Evolutionary conservation across 2,888 invertebrate genomes (phyloP), one percentile per base, ranked within the genome.

Genomic region (Lithosia quadra): DNA sequence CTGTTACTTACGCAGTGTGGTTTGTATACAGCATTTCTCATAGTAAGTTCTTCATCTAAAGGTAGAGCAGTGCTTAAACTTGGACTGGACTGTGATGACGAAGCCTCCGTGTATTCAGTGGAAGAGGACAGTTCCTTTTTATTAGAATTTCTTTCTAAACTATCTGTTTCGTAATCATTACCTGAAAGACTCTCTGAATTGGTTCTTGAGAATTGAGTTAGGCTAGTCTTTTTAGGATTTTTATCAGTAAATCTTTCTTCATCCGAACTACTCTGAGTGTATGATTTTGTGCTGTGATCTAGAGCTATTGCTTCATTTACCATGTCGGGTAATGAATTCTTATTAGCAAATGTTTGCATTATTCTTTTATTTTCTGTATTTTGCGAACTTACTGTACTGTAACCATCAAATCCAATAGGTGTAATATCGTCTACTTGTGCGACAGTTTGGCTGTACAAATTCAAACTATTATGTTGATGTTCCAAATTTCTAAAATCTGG

Each of bases 11-110:
- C 96, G 0, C 96, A 96, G 76, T 95, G 92, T 10, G 95, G 92
- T 87, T 97, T 96, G 74, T 97, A 97, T 2, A 97, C 96, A 4
- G 97, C 97, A 84, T 98, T 97, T 80, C 96, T 95, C 95, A 97
- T 97, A 33, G 97, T 97, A 76, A 98, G 92, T 88, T 98, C 97
- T 92, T 98, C 98, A 84, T 97, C 97, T 86, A 97, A 93, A 0
- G 97, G 98, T 67, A 98, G 88, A 0, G 97, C 97, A 2, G 96
- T 96, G 76, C 97, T 97, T 69, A 97, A 88, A 74, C 97, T 97
- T 4, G 97, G 97, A 82, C 97, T 97, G 0, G 97, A 96, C 81
- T 97, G 97, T 9, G 96, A 96, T 22, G 96, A 96, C 0, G 96
- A 95, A 8, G 96, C 89, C 78, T 97, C 97, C 0, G 95, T 95